Conservation (phyloP, 2,888 invertebrate genomes). For the Drosophila villosipedis region DNA sequence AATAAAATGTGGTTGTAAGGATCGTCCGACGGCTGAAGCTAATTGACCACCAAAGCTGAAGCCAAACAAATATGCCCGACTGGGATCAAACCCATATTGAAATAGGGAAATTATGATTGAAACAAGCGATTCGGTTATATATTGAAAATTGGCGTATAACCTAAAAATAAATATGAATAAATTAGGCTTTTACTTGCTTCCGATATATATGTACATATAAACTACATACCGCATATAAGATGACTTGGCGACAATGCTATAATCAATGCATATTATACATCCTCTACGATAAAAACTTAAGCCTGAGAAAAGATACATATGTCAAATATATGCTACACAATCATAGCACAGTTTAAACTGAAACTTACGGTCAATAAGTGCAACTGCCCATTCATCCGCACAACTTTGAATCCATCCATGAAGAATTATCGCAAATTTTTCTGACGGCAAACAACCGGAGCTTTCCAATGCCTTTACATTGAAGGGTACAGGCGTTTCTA, state of each 20-base stretch:
- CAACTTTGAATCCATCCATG: slow-evolving; percentile 84
- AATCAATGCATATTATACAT: slow-evolving; percentile 84
- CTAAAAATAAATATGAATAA: slow-evolving; percentile 7
- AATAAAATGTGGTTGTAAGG: slow-evolving; percentile 62
- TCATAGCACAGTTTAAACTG: not conserved
- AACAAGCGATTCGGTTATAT: slow-evolving; percentile 71
- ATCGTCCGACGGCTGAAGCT: slow-evolving; percentile 80
- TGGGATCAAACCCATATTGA: slow-evolving; percentile 77
- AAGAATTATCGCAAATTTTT: slow-evolving; percentile 82
- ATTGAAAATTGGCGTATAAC: slow-evolving; percentile 75
- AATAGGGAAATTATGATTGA: slow-evolving; percentile 68
- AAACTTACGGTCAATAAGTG: slow-evolving; percentile 78
- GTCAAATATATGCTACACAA: not conserved
- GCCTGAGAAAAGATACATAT: slow-evolving; percentile 61
- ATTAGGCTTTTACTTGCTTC: not conserved
- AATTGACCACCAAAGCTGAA: slow-evolving; percentile 84
- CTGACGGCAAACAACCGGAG: slow-evolving; percentile 72
- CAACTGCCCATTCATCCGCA: slow-evolving; percentile 77
- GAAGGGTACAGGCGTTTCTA: slow-evolving; percentile 46
- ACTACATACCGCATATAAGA: slow-evolving; percentile 75
- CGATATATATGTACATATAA: not conserved
- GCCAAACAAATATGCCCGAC: slow-evolving; percentile 82
- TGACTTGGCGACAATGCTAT: slow-evolving; percentile 75
- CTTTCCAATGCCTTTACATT: slow-evolving; percentile 36
- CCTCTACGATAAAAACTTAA: slow-evolving; percentile 82